These are phyloP conservation scores for Lonchura striata DNA, from an alignment of 2,113 vertebrate genomes.

Conservation along the genomic window DNA sequence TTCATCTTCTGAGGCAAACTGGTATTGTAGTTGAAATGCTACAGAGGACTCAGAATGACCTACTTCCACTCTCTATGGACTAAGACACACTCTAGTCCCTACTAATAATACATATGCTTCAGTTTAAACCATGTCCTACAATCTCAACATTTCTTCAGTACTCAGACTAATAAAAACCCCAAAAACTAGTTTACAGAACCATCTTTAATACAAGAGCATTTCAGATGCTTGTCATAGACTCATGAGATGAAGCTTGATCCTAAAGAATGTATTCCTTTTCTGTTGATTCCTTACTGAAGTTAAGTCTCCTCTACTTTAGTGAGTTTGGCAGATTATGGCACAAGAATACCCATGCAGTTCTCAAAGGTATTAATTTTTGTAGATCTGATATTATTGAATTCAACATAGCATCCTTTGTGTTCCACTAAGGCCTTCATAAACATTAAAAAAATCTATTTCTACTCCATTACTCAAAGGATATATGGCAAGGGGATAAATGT, in stretches of 20 bases:
- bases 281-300: not conserved
- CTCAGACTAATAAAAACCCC: not conserved
- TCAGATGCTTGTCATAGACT: not conserved
- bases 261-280: not conserved
- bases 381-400: not conserved
- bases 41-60: conserved; percentile 8
- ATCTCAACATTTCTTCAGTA: not conserved
- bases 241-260: not conserved
- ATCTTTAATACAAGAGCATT: conserved; percentile 40
- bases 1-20: not conserved
- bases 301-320: not conserved
- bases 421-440: not conserved
- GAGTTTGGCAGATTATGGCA: not conserved
- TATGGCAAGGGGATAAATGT: not conserved
- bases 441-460: not conserved
- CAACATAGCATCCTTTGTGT: not conserved
- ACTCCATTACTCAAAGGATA: not conserved
- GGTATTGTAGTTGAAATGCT: not conserved
- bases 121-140: not conserved
- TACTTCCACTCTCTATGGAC: conserved; percentile 11
- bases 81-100: not conserved
- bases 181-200: conserved; percentile 24
- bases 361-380: not conserved
- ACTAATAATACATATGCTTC: conserved; percentile 29
- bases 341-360: not conserved